phyloP scores from a whole-genome alignment of 30 jellyfish, hydroid and myxozoan species.

The Hydractinia echinata region DNA sequence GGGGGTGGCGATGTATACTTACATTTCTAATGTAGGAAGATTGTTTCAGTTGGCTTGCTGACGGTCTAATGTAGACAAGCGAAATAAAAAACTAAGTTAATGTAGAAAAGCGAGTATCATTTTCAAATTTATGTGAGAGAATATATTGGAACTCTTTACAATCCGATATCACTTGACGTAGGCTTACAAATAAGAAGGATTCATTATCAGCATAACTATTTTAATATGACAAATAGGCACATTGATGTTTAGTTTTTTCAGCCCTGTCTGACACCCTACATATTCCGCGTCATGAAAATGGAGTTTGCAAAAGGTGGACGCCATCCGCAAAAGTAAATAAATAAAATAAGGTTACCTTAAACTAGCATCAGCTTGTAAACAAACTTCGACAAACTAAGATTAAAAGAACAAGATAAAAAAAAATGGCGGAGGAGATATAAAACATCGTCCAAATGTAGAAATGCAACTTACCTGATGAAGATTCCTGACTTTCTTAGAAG shows the following conservation, averaged over 20 bases:
- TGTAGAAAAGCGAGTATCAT: not conserved
- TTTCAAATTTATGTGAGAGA: not conserved
- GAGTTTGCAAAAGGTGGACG: not conserved
- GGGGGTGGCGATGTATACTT: not conserved
- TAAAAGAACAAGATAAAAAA: not conserved
- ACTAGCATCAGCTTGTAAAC: constrained; percentile 55
- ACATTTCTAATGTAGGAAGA: not conserved
- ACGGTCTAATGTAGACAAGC: not conserved
- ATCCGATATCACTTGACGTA: too few relatives aligned
- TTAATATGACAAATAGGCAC: too few relatives aligned
- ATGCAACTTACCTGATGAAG: constrained; percentile 27
- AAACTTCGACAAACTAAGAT: constrained; percentile 59
- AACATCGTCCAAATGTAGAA: not conserved
- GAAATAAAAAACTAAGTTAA: not conserved
- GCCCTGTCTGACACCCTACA: too few relatives aligned
- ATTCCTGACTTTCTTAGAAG: constrained; percentile 8
- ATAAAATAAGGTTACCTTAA: constrained; percentile 54
- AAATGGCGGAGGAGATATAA: not conserved
- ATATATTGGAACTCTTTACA: not conserved
- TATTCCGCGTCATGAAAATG: not conserved
- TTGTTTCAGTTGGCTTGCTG: constrained; percentile 11
- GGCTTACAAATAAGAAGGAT: too few relatives aligned
- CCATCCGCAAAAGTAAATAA: not conserved
- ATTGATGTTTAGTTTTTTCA: too few relatives aligned
- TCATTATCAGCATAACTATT: too few relatives aligned